Conservation (phyloP, 2,113 vertebrate species). For the Pontoporia blainvillei region DNA sequence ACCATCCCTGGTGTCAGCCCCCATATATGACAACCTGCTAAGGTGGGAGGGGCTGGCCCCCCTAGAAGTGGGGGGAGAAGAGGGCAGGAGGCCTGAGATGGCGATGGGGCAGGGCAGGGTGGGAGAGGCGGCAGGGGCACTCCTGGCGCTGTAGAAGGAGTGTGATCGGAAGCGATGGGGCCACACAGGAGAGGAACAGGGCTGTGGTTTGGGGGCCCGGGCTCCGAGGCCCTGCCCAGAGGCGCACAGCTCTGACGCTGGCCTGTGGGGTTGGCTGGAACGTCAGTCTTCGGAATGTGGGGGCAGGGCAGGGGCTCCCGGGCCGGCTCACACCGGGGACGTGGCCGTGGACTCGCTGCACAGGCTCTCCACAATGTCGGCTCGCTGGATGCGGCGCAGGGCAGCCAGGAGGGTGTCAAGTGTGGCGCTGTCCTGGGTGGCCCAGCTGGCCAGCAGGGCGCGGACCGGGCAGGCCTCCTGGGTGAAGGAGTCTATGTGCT, state of each 20-base stretch:
- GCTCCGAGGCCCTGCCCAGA: background rate
- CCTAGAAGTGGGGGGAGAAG: background rate
- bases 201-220: background rate
- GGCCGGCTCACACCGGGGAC: constrained; percentile 88
- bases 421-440: constrained; percentile 90
- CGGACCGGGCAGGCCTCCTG: constrained; percentile 87
- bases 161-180: background rate
- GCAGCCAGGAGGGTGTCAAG: constrained; percentile 89
- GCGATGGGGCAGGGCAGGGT: background rate
- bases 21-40: background rate
- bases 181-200: background rate
- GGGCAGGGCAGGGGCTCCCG: constrained; percentile 47
- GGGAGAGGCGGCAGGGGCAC: background rate
- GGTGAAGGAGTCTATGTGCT: constrained; percentile 90
- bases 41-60: background rate
- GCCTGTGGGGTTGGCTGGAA: constrained; percentile 11
- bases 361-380: constrained; percentile 93
- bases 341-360: constrained; percentile 90
- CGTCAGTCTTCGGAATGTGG: constrained; percentile 23
- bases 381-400: constrained; percentile 90
- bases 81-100: background rate
- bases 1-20: background rate
- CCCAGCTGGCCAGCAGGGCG: constrained; percentile 92
- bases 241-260: constrained; percentile 21
- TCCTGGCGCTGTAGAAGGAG: background rate